Evolutionary conservation across 2,888 invertebrate species (phyloP).

Genomic region (Lathronympha strigana): DNA sequence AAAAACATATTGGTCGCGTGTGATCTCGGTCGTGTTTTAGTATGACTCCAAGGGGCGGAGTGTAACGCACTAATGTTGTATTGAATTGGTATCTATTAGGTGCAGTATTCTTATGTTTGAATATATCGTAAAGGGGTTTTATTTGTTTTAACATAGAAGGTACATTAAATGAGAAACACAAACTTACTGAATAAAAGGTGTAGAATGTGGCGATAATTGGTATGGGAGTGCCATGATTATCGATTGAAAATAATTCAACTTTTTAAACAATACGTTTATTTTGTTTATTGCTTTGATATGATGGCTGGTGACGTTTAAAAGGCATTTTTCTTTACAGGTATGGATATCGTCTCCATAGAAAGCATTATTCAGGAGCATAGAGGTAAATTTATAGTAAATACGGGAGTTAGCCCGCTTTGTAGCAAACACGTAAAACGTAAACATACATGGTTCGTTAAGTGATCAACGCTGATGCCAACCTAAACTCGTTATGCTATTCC

Average conservation of each 20-base stretch:
- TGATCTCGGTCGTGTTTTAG: neutral
- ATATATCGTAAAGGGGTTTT: slow-evolving; percentile 3
- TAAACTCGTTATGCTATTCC: too few relatives aligned
- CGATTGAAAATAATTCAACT: slow-evolving; percentile 6
- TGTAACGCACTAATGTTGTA: neutral
- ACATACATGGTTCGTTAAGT: too few relatives aligned
- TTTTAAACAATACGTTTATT: neutral
- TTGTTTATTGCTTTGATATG: neutral
- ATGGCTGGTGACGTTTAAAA: neutral
- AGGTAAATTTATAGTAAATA: too few relatives aligned
- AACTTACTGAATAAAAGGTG: neutral
- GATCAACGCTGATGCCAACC: too few relatives aligned
- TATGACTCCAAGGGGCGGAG: neutral
- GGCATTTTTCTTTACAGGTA: neutral
- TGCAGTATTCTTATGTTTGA: neutral
- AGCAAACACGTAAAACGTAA: too few relatives aligned
- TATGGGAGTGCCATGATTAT: slow-evolving; percentile 23
- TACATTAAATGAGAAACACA: slow-evolving; percentile 23
- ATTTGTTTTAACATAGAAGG: slow-evolving; percentile 29
- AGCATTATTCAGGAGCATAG: too few relatives aligned
- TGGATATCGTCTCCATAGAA: too few relatives aligned
- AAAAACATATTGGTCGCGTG: neutral
- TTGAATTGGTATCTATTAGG: neutral
- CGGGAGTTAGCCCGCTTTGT: too few relatives aligned
- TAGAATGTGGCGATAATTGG: slow-evolving; percentile 11